Conservation (phyloP, 2,113 vertebrate species). For the Symphodus melops region DNA sequence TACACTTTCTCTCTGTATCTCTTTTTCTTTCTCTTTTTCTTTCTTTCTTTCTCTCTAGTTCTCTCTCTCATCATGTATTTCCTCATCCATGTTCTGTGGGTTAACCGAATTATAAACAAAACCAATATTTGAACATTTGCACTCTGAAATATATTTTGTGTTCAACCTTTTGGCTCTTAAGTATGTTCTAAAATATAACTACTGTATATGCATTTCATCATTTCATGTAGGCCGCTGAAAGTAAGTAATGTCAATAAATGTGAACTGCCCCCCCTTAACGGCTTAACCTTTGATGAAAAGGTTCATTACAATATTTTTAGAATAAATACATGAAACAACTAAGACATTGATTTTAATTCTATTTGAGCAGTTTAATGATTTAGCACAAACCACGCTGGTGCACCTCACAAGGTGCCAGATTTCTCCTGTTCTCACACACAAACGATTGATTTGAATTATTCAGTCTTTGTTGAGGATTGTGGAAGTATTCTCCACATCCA, state of each 20-base stretch:
- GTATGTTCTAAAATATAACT: neutral
- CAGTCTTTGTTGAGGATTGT: slow-evolving; percentile 8
- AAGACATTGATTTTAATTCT: slow-evolving; percentile 14
- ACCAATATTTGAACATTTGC: slow-evolving; percentile 8
- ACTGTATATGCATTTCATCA: neutral
- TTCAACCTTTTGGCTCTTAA: neutral
- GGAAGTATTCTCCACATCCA: slow-evolving; percentile 2
- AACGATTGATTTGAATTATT: slow-evolving; percentile 31
- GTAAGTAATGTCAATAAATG: neutral
- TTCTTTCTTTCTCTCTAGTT: neutral
- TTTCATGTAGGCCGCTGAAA: slow-evolving; percentile 1
- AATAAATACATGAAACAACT: slow-evolving; percentile 20
- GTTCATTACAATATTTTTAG: neutral
- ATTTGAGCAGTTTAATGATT: slow-evolving; percentile 28
- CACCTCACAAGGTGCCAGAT: slow-evolving; percentile 3
- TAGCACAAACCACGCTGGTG: neutral
- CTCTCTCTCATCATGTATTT: neutral
- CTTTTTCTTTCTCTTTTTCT: slow-evolving; percentile 12
- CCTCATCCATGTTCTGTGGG: no score
- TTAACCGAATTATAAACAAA: neutral
- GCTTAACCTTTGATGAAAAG: neutral
- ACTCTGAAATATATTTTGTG: neutral
- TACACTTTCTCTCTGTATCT: slow-evolving; percentile 21
- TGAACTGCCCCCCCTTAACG: neutral
- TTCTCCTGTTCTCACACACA: neutral